phyloP scores from a whole-genome alignment of 2,113 vertebrate species.

The Nyctereutes procyonoides region DNA sequence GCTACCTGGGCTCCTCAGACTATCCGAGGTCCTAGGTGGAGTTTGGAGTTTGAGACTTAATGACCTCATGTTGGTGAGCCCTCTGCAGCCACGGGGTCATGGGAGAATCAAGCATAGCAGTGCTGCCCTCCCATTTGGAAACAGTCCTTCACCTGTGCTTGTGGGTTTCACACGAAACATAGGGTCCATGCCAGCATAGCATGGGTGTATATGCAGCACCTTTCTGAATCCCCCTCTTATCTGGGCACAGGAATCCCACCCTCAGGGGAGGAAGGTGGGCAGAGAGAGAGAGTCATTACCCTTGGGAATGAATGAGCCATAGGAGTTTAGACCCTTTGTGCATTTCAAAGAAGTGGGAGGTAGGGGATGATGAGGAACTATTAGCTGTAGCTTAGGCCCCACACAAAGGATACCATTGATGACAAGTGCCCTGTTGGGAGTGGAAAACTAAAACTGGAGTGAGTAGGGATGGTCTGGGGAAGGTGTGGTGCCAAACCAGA shows the following conservation, averaged over 20 bases:
- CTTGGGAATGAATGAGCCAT: neutral
- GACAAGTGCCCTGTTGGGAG: neutral
- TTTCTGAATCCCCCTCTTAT: neutral
- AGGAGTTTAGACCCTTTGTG: neutral
- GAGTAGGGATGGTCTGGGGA: neutral
- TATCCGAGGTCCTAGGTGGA: neutral
- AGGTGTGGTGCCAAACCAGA: neutral
- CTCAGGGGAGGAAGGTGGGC: neutral
- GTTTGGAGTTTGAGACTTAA: neutral
- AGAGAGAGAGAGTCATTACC: neutral
- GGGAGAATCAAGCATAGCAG: neutral
- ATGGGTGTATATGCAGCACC: neutral
- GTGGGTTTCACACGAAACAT: neutral
- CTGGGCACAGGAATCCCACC: neutral
- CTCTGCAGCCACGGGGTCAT: neutral
- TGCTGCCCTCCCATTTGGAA: neutral
- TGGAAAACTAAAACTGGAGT: neutral
- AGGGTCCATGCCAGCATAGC: neutral
- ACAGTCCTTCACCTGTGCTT: neutral
- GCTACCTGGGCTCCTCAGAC: neutral
- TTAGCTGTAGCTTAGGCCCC: neutral
- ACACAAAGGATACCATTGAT: neutral
- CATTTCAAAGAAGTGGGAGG: neutral
- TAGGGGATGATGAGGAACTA: neutral
- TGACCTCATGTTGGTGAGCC: neutral